A percentile compares a stretch with the other conserved stretches of the same genome.
phyloP scores from a whole-genome alignment of 2,797 vertebrate species.

The Takifugu ocellatus region DNA sequence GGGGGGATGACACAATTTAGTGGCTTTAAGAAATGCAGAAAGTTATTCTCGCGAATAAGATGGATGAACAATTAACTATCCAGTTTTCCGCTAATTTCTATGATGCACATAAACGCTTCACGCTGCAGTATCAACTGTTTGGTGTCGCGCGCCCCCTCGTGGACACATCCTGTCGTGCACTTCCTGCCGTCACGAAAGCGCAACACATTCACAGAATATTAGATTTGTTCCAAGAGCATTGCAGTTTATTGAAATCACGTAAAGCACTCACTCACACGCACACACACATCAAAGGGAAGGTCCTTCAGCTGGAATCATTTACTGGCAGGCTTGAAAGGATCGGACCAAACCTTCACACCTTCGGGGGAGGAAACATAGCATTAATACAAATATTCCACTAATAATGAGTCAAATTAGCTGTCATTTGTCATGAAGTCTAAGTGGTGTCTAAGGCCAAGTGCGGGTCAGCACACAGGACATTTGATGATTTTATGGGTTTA shows the following conservation, averaged over 20 bases:
- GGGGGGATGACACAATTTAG: background rate
- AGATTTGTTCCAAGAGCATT: constrained; percentile 9
- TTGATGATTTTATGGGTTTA: no score
- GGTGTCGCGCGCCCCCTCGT: constrained; percentile 35
- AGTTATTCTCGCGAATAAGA: no score
- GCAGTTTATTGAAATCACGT: constrained; percentile 48
- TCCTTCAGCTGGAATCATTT: constrained; percentile 52
- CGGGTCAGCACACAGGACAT: no score
- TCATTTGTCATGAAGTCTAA: no score
- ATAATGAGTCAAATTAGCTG: background rate
- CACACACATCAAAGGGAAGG: constrained; percentile 20
- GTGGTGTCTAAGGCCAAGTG: no score
- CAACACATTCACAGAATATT: background rate
- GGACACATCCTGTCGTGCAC: constrained; percentile 13
- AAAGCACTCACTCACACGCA: constrained; percentile 29
- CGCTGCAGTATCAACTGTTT: background rate
- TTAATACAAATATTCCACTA: background rate
- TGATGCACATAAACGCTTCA: no score
- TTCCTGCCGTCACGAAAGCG: background rate
- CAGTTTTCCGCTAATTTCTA: no score
- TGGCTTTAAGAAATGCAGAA: no score
- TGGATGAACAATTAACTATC: no score
- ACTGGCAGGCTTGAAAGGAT: constrained; percentile 70
- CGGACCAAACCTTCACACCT: constrained; percentile 80
- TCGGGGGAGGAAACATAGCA: background rate